Evolutionary conservation across 1,140 invertebrate species (phyloP).

Genomic region (Sarcophaga peregrina): DNA sequence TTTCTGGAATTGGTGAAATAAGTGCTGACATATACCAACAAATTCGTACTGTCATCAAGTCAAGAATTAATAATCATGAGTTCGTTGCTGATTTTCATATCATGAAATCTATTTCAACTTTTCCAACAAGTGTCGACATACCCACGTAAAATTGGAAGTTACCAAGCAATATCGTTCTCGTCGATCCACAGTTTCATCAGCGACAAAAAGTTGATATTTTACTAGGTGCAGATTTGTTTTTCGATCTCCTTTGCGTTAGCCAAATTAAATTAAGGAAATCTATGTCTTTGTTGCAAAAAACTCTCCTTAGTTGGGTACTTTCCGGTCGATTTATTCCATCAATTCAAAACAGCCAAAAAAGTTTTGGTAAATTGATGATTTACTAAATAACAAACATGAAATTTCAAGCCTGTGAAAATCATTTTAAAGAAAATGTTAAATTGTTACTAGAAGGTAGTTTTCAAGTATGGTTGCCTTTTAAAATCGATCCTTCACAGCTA

Average conservation of each 20-base stretch:
- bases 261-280: not conserved
- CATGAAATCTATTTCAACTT: not conserved
- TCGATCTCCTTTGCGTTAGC: conserved; percentile 29
- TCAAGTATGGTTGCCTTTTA: not conserved
- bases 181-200: not conserved
- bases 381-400: not conserved
- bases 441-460: not conserved
- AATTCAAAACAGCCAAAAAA: not conserved
- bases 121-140: no score
- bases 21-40: not conserved
- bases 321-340: not conserved
- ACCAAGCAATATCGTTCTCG: not conserved
- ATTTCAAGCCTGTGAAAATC: not conserved
- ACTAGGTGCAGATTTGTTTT: conserved; percentile 30
- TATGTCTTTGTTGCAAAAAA: conserved; percentile 39
- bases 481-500: not conserved
- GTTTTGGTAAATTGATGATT: not conserved
- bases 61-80: not conserved
- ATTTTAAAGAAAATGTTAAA: not conserved
- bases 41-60: not conserved
- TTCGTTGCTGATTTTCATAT: not conserved
- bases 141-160: not conserved
- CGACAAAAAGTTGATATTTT: conserved; percentile 34
- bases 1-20: not conserved
- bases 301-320: conserved; percentile 40